Evolutionary conservation across 2,113 vertebrate species (phyloP).

Genomic region (Macheiramphus alcinus): DNA sequence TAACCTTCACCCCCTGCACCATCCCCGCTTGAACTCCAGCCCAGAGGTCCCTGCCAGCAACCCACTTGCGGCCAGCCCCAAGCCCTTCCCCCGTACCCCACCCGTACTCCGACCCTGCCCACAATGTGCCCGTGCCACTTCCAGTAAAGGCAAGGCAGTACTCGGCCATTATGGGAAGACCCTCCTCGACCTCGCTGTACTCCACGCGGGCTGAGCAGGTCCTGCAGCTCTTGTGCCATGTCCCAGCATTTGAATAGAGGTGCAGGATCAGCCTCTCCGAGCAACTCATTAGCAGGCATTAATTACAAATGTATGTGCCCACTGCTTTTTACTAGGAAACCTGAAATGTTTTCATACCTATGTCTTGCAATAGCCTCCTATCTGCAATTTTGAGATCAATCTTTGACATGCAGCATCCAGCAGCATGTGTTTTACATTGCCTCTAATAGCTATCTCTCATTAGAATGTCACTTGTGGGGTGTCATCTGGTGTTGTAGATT

Average conservation of each 20-base stretch:
- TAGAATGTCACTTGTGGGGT: neutral
- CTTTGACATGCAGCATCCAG: neutral
- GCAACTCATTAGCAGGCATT: neutral
- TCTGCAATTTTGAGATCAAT: neutral
- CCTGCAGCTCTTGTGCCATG: accelerated
- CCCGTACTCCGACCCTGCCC: neutral
- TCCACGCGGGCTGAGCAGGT: accelerated
- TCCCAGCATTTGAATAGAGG: neutral
- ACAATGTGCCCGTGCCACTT: accelerated
- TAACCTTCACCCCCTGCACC: neutral
- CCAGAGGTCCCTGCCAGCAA: neutral
- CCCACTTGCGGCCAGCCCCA: neutral
- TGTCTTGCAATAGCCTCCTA: neutral
- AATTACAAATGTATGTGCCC: neutral
- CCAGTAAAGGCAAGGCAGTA: neutral
- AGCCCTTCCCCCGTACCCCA: neutral
- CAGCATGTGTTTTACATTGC: neutral
- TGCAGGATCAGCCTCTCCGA: neutral
- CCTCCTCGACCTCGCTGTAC: neutral
- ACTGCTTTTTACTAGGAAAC: neutral
- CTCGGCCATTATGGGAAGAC: accelerated
- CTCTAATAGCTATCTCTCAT: neutral
- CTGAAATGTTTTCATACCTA: slow-evolving; percentile 5
- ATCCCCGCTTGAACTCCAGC: neutral
- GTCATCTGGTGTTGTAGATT: neutral